Evolutionary conservation across 2,113 vertebrate species (phyloP).

Genomic region (Perca fluviatilis): DNA sequence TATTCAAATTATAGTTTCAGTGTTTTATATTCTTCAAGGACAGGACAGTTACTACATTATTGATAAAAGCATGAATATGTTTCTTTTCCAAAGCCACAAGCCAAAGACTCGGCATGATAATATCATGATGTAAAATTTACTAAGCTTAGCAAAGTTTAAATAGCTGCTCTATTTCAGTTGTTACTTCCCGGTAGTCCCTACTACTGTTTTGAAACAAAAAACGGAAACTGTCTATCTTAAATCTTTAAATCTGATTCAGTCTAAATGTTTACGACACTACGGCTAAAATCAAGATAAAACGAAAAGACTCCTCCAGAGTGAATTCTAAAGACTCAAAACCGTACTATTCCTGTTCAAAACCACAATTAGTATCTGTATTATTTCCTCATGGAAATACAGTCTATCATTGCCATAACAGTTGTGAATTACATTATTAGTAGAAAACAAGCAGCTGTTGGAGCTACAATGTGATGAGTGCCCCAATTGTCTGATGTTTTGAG

Average conservation of each 20-base stretch:
- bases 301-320: neutral
- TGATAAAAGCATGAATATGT: slow-evolving; percentile 25
- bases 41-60: slow-evolving; percentile 20
- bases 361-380: neutral
- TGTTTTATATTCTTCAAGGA: slow-evolving; percentile 11
- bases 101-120: neutral
- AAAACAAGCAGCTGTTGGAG: neutral
- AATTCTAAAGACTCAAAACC: neutral
- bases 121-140: slow-evolving; percentile 16
- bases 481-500: neutral
- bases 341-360: slow-evolving; percentile 5
- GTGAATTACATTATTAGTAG: neutral
- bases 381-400: neutral
- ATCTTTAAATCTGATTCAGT: slow-evolving; percentile 10
- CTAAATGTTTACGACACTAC: neutral
- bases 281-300: neutral
- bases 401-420: neutral
- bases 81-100: slow-evolving; percentile 14
- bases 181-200: neutral
- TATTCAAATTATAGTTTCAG: slow-evolving; percentile 8
- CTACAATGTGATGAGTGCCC: neutral
- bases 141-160: slow-evolving; percentile 24
- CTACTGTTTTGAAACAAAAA: neutral
- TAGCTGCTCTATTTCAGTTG: slow-evolving; percentile 11
- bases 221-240: neutral